These are phyloP conservation scores for Axinella damicornis DNA, from an alignment of 37 sponge, comb jelly and placozoan species.

Conservation along the genomic window DNA sequence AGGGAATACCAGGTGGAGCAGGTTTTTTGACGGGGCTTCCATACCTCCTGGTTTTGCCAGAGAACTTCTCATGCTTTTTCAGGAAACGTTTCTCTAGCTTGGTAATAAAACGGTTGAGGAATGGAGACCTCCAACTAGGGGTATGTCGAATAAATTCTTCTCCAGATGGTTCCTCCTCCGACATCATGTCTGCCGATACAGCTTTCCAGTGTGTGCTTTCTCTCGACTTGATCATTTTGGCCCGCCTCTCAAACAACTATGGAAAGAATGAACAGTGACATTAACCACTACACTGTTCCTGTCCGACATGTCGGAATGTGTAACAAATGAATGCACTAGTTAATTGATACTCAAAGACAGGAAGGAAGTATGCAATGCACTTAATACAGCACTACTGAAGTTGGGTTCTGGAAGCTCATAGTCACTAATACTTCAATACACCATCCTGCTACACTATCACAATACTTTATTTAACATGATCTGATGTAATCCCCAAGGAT, in stretches of 20 bases:
- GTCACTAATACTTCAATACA: no score
- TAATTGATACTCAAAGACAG: no score
- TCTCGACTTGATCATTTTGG: neutral
- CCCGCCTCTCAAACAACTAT: slow-evolving; percentile 11
- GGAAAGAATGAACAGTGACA: neutral
- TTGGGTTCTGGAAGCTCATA: no score
- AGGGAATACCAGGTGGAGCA: slow-evolving; percentile 3
- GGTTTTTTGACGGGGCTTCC: neutral
- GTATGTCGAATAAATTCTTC: slow-evolving; percentile 1
- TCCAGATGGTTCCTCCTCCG: slow-evolving; percentile 19
- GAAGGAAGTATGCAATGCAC: no score
- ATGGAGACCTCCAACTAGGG: slow-evolving; percentile 16
- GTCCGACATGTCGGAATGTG: no score
- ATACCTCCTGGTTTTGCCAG: neutral
- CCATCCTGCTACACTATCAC: no score
- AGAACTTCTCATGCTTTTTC: neutral
- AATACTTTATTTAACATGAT: no score
- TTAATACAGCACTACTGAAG: no score
- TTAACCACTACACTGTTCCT: no score
- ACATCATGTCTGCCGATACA: slow-evolving; percentile 43
- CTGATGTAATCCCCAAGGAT: no score
- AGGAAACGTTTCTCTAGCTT: neutral
- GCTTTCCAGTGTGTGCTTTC: slow-evolving; percentile 13
- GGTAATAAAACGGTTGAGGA: neutral
- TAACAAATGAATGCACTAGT: no score